Percentiles rank a stretch among this genome's conserved stretches.
Evolutionary conservation across 2,113 vertebrate genomes (phyloP).

Genomic region (Bos taurus): DNA sequence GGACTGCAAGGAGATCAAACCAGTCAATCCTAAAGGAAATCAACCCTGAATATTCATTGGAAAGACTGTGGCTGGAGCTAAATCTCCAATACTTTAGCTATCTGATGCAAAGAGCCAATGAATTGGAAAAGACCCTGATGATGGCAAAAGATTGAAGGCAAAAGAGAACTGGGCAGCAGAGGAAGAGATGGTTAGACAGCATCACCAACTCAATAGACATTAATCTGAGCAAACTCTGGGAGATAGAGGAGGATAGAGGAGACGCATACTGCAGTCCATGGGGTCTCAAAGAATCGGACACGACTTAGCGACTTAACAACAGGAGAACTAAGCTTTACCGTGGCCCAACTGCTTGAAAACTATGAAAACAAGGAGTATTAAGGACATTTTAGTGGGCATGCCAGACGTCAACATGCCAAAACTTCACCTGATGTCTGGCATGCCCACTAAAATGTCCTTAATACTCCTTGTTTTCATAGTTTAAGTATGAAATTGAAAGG

Average conservation of each 20-base stretch:
- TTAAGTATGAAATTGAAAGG: constrained; percentile 16
- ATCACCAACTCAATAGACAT: neutral
- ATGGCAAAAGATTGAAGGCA: neutral
- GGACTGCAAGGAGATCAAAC: neutral
- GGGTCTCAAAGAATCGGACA: neutral
- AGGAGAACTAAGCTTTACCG: constrained; percentile 2
- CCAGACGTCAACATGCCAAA: neutral
- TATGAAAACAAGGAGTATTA: too few species aligned
- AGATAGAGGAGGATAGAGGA: neutral
- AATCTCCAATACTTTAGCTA: neutral
- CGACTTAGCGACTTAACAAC: neutral
- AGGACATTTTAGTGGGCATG: too few species aligned
- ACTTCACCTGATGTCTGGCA: neutral
- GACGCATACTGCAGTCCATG: neutral
- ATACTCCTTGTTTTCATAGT: neutral
- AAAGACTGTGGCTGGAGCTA: neutral
- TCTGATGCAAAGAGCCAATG: neutral
- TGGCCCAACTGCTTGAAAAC: neutral
- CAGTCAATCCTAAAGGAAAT: neutral
- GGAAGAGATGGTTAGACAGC: neutral
- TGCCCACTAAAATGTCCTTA: constrained; percentile 10
- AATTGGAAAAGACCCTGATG: neutral
- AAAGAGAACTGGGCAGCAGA: neutral
- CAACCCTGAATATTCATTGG: neutral
- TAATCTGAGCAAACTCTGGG: neutral